A percentile compares a stretch with the other conserved stretches of the same genome.
These are phyloP conservation scores for Pachymerium ferrugineum DNA, from an alignment of 2,888 invertebrate genomes.

Conservation along the genomic window DNA sequence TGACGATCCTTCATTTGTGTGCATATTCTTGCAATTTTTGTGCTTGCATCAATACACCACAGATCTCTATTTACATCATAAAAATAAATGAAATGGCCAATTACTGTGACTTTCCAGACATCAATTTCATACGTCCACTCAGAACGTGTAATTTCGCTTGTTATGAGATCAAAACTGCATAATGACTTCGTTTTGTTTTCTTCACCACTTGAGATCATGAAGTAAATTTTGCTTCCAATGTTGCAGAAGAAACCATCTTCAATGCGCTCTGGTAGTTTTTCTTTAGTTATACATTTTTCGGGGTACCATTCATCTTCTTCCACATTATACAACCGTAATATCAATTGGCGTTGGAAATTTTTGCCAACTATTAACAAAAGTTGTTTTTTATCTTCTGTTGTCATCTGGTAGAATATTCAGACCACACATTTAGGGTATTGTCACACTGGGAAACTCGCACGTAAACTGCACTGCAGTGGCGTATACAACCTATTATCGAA, in stretches of 20 bases:
- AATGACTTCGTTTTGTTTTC: not conserved
- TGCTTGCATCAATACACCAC: not conserved
- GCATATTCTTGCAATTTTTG: not conserved
- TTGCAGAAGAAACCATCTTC: not conserved
- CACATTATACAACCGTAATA: not conserved
- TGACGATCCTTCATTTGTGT: not conserved
- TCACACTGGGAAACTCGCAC: not conserved
- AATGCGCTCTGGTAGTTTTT: not conserved
- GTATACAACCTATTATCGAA: too few relatives aligned
- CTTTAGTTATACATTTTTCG: not conserved
- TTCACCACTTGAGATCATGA: not conserved
- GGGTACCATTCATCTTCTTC: constrained; percentile 3
- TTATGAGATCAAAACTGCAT: not conserved
- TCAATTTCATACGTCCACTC: not conserved
- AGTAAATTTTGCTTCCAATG: constrained; percentile 7
- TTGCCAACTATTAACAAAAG: constrained; percentile 7
- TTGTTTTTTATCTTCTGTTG: not conserved
- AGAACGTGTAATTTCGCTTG: not conserved
- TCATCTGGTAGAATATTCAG: not conserved
- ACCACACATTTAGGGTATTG: not conserved
- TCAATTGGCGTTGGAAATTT: not conserved
- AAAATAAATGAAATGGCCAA: not conserved
- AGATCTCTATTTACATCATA: not conserved
- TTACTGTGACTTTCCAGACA: not conserved
- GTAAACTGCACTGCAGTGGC: not conserved